Evolutionary conservation across 1,140 invertebrate genomes (phyloP), one percentile per base, ranked within the genome.

Genomic region (Trichonephila clavipes): DNA sequence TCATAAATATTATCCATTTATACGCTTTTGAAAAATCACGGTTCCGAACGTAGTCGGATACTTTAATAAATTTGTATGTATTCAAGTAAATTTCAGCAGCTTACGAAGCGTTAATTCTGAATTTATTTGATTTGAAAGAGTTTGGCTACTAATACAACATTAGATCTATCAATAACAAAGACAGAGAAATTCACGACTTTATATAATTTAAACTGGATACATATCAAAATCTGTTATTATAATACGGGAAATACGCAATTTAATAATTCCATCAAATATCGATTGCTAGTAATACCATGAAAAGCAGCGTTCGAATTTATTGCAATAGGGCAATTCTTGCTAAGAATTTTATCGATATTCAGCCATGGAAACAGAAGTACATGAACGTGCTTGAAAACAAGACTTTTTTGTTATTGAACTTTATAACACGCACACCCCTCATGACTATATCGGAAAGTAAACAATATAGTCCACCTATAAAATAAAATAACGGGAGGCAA

Each of bases 401-500:
- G 66, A 19, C 0, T 34, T 77, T 77, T 34, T 24, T 69, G 19
- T 69, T 69, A 69, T 69, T 69, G 66, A 24, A 69, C 64, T 66
- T 66, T 66, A 66, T 66, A 66, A 66, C 66, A 21, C 10, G n/a
- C 19, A 8, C 28, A 24, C 44, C 19, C 44, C 8, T 90, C n/a
- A 64, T 40, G 40, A 77, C 58, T 83, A 44, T 51, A 77, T 58
- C 24, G 12, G 58, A 90, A 90, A 90, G 89, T 83, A 90, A 90
- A 90, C 89, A 90, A 24, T 83, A 83, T 62, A 59, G 66, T 58
- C 58, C 24, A 72, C 34, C 62, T 28, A 89, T 90, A 90, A 90
- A 90, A 59, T 81, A 81, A 90, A 58, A 58, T 59, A 90, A 81
- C 64, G 44, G 40, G 19, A 90, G 69, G 34, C 72, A 61, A 77